Evolutionary conservation across 35 echinoderm and acorn worm genomes (phyloP).

Genomic region (Nesometra sesokonis): DNA sequence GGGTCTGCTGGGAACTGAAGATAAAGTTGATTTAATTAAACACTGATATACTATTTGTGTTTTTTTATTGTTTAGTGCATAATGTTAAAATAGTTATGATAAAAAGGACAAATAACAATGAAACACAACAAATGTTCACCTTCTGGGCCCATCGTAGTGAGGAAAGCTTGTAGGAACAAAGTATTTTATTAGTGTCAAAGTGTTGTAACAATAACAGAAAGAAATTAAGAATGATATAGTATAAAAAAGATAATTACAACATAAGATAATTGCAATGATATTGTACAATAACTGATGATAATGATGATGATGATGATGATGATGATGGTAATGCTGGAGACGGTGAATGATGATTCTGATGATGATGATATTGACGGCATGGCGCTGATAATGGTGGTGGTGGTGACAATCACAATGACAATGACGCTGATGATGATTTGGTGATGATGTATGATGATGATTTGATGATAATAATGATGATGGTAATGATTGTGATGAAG

Average conservation of each 20-base stretch:
- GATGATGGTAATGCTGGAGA: background rate
- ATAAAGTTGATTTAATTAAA: background rate
- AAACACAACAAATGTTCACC: background rate
- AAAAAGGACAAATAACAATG: no score
- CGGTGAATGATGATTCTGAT: background rate
- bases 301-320: no score
- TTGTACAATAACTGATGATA: no score
- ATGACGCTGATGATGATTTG: no score
- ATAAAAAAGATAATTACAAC: no score
- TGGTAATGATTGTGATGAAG: no score
- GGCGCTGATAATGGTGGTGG: no score
- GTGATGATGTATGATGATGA: background rate
- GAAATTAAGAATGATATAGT: background rate
- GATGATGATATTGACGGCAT: background rate
- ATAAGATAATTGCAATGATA: no score
- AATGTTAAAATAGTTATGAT: no score
- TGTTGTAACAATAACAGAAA: background rate
- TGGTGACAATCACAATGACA: no score
- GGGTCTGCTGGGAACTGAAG: conserved; percentile 64
- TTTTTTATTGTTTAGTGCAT: background rate
- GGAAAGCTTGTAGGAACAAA: background rate
- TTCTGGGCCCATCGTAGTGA: background rate
- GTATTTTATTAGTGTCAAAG: background rate
- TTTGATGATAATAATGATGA: no score
- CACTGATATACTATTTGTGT: background rate